These are phyloP conservation scores for Dilophus febrilis DNA, from an alignment of 2,888 invertebrate species.

Conservation along the genomic window DNA sequence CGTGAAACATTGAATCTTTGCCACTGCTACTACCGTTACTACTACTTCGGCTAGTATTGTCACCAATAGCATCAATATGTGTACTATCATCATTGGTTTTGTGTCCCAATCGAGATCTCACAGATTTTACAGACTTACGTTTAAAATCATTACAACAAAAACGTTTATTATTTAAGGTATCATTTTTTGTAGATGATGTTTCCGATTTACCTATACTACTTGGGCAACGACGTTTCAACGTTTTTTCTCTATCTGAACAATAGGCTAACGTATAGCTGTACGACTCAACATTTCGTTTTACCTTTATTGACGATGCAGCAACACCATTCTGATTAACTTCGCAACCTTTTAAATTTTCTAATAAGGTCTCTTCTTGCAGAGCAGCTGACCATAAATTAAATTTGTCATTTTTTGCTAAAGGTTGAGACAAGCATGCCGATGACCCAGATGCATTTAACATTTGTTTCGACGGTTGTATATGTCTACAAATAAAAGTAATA, in stretches of 20 bases:
- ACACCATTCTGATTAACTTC: slow-evolving; percentile 48
- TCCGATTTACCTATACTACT: slow-evolving; percentile 19
- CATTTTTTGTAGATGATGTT: slow-evolving; percentile 1
- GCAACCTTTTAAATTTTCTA: slow-evolving; percentile 60
- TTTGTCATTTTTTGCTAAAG: no score
- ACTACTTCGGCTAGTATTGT: neutral
- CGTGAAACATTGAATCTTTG: slow-evolving; percentile 32
- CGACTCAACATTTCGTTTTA: slow-evolving; percentile 46
- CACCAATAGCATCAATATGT: neutral
- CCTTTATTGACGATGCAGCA: slow-evolving; percentile 18
- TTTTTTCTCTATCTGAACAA: slow-evolving; percentile 37
- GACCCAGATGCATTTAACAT: no score
- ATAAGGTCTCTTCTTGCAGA: slow-evolving; percentile 61
- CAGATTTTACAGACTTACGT: slow-evolving; percentile 40
- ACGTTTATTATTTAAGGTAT: slow-evolving; percentile 2
- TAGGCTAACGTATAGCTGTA: slow-evolving; percentile 54
- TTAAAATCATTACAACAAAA: slow-evolving; percentile 30
- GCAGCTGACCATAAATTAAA: slow-evolving; percentile 64
- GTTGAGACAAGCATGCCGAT: no score
- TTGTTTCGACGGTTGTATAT: no score
- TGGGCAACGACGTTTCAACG: slow-evolving; percentile 24
- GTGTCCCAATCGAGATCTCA: slow-evolving; percentile 38
- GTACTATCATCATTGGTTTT: slow-evolving; percentile 24
- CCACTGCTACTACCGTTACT: slow-evolving; percentile 31
- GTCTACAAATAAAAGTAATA: no score